Evolutionary conservation across 2,113 vertebrate genomes (phyloP).

Genomic region (Phalacrocorax carbo): DNA sequence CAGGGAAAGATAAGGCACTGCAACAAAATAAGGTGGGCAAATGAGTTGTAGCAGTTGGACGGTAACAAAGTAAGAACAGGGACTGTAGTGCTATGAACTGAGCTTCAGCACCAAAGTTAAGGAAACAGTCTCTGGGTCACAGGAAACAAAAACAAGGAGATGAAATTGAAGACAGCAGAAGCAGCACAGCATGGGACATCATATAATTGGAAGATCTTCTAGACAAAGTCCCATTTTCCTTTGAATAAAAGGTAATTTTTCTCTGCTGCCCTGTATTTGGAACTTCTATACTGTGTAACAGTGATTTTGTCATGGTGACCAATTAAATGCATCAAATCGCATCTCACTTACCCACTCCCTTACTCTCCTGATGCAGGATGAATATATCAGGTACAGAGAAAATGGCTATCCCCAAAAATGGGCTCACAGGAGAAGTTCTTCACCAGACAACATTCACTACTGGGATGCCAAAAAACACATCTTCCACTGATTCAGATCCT

Average conservation of each 20-base stretch:
- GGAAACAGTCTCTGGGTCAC: background rate
- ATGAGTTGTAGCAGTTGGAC: background rate
- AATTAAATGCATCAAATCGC: background rate
- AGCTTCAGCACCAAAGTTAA: background rate
- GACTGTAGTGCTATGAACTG: background rate
- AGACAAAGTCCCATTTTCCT: background rate
- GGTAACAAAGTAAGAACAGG: background rate
- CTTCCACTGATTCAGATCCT: background rate
- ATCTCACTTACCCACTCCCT: background rate
- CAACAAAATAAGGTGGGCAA: background rate
- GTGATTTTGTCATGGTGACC: background rate
- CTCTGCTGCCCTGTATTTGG: background rate
- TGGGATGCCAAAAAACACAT: background rate
- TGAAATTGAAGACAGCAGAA: background rate
- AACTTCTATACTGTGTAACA: background rate
- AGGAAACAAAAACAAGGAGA: background rate
- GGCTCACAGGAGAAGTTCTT: background rate
- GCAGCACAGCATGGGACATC: background rate
- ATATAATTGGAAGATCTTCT: background rate
- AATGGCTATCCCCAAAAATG: background rate
- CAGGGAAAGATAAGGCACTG: background rate
- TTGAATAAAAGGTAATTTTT: background rate
- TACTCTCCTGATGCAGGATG: background rate
- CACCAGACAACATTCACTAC: background rate
- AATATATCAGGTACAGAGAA: background rate